Evolutionary conservation across 2,797 vertebrate genomes (phyloP), one percentile per base, ranked within the genome.

Genomic region (Urosaurus nigricauda): DNA sequence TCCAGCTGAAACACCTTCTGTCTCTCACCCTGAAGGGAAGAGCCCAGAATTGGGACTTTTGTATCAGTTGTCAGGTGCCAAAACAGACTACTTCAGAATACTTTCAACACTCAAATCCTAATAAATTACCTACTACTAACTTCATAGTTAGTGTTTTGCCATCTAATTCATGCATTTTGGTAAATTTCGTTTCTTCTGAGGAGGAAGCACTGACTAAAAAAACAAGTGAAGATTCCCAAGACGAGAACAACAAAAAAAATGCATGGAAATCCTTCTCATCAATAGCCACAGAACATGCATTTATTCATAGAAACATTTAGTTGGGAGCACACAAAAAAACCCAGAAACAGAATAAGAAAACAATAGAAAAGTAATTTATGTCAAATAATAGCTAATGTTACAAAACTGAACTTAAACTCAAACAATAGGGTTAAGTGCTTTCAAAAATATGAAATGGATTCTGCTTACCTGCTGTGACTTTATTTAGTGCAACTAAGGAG

Each of bases 401-500:
- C 47, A n/a, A 68, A n/a, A 75, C 0, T 51, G 37, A 26, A 87
- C 60, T 26, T 1, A 65, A 75, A 14, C n/a, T n/a, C 40, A 88
- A 83, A 35, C 29, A 35, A 79, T 2, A 43, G 12, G 3, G 19
- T 7, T 32, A 40, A 58, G 40, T 3, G 1, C 58, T 85, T 60
- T 43, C 26, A 83, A 65, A n/a, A 40, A 5, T 78, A 60, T 37
- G 84, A 8, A 91, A 75, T 11, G 73, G 9, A 87, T 1, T 80
- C 85, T n/a, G 91, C 97, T 98, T 92, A 99, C 99, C 99, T 98
- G 98, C 98, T 85, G 99, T 99, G 87, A 98, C 98, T 96, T 99
- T 99, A 96, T 99, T 99, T 93, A 99, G 97, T 79, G 98, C 97
- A 91, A 99, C 98, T 83, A 99, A 97, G 93, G 98, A 98, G 95